These are phyloP conservation scores for Agonopterix alstromeriana DNA, from an alignment of 2,888 invertebrate species.

Conservation along the genomic window DNA sequence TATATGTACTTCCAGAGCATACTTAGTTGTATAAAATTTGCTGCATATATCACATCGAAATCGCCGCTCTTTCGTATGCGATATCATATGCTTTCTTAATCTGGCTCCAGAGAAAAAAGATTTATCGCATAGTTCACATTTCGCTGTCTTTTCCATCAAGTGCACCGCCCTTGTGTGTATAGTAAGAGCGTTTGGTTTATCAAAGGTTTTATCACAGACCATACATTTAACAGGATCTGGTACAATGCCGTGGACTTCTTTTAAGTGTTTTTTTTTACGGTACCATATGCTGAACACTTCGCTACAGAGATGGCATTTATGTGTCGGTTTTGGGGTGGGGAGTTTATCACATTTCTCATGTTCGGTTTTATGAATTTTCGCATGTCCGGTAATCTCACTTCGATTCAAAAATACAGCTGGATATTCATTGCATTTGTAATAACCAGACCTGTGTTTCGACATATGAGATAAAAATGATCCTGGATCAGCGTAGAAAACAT, in stretches of 20 bases:
- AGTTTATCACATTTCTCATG: not conserved
- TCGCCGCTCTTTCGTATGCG: not conserved
- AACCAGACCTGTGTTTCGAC: not conserved
- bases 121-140: conserved; percentile 17
- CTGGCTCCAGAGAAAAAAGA: conserved; percentile 20
- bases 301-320: not conserved
- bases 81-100: conserved; percentile 15
- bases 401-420: not conserved
- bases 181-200: not conserved
- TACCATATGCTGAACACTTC: not conserved
- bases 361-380: not conserved
- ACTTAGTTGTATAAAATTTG: not conserved
- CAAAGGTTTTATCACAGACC: not conserved
- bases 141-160: conserved; percentile 11
- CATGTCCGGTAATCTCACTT: not conserved
- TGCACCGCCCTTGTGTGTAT: not conserved
- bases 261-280: not conserved
- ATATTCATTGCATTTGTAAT: not conserved
- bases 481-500: not conserved
- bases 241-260: not conserved
- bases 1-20: conserved; percentile 6
- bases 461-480: not conserved
- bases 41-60: not conserved
- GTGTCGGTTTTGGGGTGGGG: not conserved
- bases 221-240: not conserved